Base-by-base conservation (phyloP, 2,113 vertebrate genomes). In the Cardinalis cardinalis region DNA sequence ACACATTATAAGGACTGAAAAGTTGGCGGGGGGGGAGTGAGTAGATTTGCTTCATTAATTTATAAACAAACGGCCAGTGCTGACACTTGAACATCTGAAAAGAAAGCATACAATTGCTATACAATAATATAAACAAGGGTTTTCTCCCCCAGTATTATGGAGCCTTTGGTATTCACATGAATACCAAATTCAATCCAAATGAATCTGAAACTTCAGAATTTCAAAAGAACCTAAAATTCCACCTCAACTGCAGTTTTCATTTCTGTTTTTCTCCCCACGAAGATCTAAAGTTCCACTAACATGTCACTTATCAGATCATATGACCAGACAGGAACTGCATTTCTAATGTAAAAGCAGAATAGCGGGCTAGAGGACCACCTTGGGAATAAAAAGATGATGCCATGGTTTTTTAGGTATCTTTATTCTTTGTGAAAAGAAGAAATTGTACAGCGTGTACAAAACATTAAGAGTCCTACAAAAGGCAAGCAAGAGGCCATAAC, bases 11-110 rank as follows among this genome's bases (percentile, higher is more conserved):
- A 90, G 10, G 15, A 28, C 0, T 87, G 36, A 1, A 69, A 79
- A 20, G 1, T 11, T 58, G 38, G 7, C 8, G 32, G 9, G 0
- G 2, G 3, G 11, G 13, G 51, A 16, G 7, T 24, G 9, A 52
- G 8, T 7, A 74, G 18, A 85, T 75, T 58, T 3, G 3, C 15
- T 76, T 46, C 12, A 80, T 26, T 32, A 51, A 73, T 43, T 85
- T 43, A 88, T 32, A 86, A 93, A 70, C 12, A 80, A 58, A 77
- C 10, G 11, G 2, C 34, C n/a, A 81, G 8, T 46, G 29, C 20
- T 55, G 52, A 74, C 32, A 23, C 36, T 25, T 79, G 65, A 18
- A 41, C 16, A 91, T 5, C n/a, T 64, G 14, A 74, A 77, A 88
- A 84, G 28, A 10, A 80, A 60, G 21, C 6, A 52, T 8, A 46